A percentile compares a stretch with the other conserved stretches of the same genome.
These are phyloP conservation scores for Coptotermes formosanus DNA, from an alignment of 1,140 invertebrate species.

Conservation along the genomic window DNA sequence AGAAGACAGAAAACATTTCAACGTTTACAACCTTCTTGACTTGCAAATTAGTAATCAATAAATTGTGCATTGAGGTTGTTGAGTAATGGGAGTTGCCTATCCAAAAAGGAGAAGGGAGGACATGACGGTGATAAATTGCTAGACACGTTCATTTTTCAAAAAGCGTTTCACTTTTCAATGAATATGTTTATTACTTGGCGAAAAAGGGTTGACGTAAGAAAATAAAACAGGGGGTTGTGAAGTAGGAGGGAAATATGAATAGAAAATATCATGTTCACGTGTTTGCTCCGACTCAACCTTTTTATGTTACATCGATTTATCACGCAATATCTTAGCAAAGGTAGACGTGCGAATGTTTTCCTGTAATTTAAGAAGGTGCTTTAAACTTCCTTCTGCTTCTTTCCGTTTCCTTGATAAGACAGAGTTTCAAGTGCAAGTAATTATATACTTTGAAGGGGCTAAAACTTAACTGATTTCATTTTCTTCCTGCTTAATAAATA, in stretches of 20 bases:
- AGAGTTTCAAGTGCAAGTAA: too few species aligned
- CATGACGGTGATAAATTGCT: constrained; percentile 13
- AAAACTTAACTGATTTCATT: too few species aligned
- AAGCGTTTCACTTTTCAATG: neutral
- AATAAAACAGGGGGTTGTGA: neutral
- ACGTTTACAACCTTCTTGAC: constrained; percentile 13
- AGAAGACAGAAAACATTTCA: neutral
- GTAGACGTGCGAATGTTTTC: neutral
- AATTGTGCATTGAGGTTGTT: neutral
- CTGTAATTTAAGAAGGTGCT: neutral
- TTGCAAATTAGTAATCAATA: constrained; percentile 19
- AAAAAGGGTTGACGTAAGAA: constrained; percentile 11
- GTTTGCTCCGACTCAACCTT: neutral
- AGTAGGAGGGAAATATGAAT: neutral
- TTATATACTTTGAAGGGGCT: too few species aligned
- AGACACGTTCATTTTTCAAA: neutral
- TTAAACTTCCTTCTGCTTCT: neutral
- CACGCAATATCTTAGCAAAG: neutral
- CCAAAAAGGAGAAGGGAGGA: neutral
- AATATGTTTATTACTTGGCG: constrained; percentile 16
- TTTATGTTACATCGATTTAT: neutral
- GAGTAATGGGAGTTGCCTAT: constrained; percentile 4
- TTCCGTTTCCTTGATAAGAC: neutral
- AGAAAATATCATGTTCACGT: neutral
- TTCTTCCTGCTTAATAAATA: too few species aligned